Evolutionary conservation across 2,797 vertebrate species (phyloP).

Genomic region (Petrocephalus sullivani): DNA sequence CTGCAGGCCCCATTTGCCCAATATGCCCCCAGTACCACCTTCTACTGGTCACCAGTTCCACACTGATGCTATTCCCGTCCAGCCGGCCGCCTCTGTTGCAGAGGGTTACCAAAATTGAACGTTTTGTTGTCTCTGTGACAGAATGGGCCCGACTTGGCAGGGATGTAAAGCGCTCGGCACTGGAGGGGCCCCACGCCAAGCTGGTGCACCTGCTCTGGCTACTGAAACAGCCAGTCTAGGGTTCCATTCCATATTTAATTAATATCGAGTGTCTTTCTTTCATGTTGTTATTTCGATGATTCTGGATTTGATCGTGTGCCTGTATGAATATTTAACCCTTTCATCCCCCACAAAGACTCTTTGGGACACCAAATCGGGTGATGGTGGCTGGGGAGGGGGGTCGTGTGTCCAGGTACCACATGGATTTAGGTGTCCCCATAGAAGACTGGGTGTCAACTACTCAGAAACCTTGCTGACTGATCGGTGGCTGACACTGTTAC

Average conservation of each 20-base stretch:
- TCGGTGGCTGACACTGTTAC: not conserved
- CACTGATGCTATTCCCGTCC: constrained; percentile 31
- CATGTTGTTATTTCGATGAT: not conserved
- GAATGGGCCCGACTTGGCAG: constrained; percentile 31
- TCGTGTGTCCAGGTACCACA: not conserved
- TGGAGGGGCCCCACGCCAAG: not conserved
- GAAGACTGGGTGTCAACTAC: not conserved
- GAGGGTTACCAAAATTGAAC: constrained; percentile 27
- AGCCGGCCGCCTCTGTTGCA: constrained; percentile 15
- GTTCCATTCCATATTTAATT: constrained; percentile 5
- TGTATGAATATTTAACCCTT: not conserved
- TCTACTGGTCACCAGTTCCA: constrained; percentile 26
- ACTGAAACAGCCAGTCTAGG: constrained; percentile 13
- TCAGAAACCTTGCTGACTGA: not conserved
- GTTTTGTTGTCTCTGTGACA: constrained; percentile 30
- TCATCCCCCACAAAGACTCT: not conserved
- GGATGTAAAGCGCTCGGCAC: not conserved
- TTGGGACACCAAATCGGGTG: not conserved
- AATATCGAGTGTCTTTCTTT: constrained; percentile 5
- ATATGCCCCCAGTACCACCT: constrained; percentile 27
- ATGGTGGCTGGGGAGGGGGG: not conserved
- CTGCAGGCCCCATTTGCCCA: constrained; percentile 24
- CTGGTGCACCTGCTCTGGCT: constrained; percentile 16
- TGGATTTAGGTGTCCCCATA: not conserved
- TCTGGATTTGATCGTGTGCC: not conserved